Base-by-base conservation (phyloP, 2,113 vertebrate species). In the Burhinus bistriatus region DNA sequence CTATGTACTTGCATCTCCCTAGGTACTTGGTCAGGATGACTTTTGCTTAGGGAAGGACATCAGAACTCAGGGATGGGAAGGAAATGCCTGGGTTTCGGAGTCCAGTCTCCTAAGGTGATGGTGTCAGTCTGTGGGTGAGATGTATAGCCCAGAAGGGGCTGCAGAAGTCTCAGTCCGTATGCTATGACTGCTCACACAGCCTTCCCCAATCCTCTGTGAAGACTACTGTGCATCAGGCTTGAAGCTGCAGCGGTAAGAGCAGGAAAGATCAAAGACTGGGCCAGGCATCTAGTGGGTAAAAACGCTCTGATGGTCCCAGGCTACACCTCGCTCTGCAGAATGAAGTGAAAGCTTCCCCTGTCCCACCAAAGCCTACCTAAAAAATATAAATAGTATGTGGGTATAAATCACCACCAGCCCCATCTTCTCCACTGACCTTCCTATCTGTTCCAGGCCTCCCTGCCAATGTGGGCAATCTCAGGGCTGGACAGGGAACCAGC, bases 81-180 rank as follows among this genome's bases (percentile, higher is more conserved):
- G 15, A 76, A 21, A 7, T 52, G 7, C 15, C 23, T 80, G 44
- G 3, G 6, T 77, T 73, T 92, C 0, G 0, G 52, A 86, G 15
- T 77, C 58, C 11, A 30, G 12, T 55, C n/a, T 83, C 54, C 29
- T 73, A 34, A 10, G 70, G 36, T 27, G 64, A 13, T 0, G 1
- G 34, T 66, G 23, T 54, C 42, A 71, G 22, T 38, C 26, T 91
- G 62, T 86, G 83, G 12, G 36, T 65, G 40, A 81, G n/a, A 20
- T 52, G 44, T 38, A 5, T 30, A 81, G 36, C 30, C 54, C 58
- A 73, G 44, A 88, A 77, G 26, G 9, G 22, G 30, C 40, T 83
- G 55, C 27, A 77, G 58, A 81, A 83, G 11, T 70, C 62, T 68
- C 1, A 0, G 27, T 69, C 30, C 1, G 0, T 83, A 21, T 65